Conservation (phyloP, 2,888 invertebrate genomes). For the Shargacucullia verbasci region DNA sequence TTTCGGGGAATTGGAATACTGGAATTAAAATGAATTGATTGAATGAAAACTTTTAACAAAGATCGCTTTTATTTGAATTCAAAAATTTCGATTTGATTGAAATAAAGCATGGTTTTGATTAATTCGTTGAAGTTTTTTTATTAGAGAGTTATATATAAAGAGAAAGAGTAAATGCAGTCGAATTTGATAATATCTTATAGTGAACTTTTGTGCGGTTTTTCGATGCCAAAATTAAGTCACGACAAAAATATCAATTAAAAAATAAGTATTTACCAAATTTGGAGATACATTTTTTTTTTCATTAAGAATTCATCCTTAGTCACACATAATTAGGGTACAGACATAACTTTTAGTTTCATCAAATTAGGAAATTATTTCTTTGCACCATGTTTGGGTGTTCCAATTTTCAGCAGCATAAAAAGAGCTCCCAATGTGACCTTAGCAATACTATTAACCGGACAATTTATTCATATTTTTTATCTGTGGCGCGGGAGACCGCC, state of each 20-base stretch:
- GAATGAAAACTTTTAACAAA: conserved; percentile 4
- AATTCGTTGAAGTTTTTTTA: background rate
- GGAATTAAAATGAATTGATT: conserved; percentile 17
- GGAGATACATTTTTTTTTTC: too few relatives aligned
- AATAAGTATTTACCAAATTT: too few relatives aligned
- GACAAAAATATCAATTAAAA: too few relatives aligned
- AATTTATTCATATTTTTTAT: conserved; percentile 57
- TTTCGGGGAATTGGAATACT: conserved; percentile 13
- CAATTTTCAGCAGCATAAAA: conserved; percentile 20
- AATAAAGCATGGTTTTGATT: too few relatives aligned
- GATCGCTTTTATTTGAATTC: too few relatives aligned
- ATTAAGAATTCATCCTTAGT: too few relatives aligned
- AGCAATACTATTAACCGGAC: conserved; percentile 33
- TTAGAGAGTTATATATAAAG: too few relatives aligned
- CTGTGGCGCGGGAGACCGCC: conserved; percentile 32
- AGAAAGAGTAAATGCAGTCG: too few relatives aligned
- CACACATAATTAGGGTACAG: background rate
- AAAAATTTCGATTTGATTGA: too few relatives aligned
- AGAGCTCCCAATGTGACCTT: conserved; percentile 20
- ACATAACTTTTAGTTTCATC: background rate
- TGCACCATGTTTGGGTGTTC: conserved; percentile 5
- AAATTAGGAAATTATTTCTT: background rate
- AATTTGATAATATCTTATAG: too few relatives aligned
- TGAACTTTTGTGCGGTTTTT: too few relatives aligned
- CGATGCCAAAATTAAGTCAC: too few relatives aligned